phyloP scores from a whole-genome alignment of 2,888 invertebrate species.

The Aplocera efformata region DNA sequence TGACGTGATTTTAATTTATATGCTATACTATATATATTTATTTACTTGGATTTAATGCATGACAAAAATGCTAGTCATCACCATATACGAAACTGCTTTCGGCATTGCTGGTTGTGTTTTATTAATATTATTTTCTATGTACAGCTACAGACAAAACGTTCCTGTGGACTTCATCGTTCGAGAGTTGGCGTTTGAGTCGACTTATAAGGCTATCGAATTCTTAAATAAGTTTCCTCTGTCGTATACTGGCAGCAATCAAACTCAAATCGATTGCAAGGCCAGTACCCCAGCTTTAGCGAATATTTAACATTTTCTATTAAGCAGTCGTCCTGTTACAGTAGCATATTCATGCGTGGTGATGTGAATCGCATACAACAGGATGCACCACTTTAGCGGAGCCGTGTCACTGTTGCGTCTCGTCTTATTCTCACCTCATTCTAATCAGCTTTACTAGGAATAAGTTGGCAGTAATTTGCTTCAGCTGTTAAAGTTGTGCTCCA shows the following conservation, averaged over 20 bases:
- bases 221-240: slow-evolving; percentile 89
- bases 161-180: slow-evolving; percentile 91
- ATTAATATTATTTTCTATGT: slow-evolving; percentile 77
- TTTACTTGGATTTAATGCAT: too few species aligned
- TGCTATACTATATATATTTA: too few species aligned
- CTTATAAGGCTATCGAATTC: slow-evolving; percentile 93
- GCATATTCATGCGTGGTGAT: slow-evolving; percentile 66
- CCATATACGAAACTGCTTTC: slow-evolving; percentile 25
- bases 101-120: slow-evolving; percentile 60
- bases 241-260: slow-evolving; percentile 84
- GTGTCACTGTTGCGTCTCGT: slow-evolving; percentile 43
- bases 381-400: slow-evolving; percentile 41
- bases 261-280: slow-evolving; percentile 94
- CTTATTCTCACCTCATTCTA: slow-evolving; percentile 60
- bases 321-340: slow-evolving; percentile 60
- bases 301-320: slow-evolving; percentile 76
- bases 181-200: slow-evolving; percentile 93
- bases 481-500: slow-evolving; percentile 46
- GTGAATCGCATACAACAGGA: slow-evolving; percentile 53
- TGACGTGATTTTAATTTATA: too few species aligned
- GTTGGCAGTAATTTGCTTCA: slow-evolving; percentile 45
- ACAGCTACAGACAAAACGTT: slow-evolving; percentile 96
- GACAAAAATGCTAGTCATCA: too few species aligned
- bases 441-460: slow-evolving; percentile 63
- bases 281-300: slow-evolving; percentile 81